Base-by-base conservation (phyloP, 2,888 invertebrate species). In the Diarsia dahlii region DNA sequence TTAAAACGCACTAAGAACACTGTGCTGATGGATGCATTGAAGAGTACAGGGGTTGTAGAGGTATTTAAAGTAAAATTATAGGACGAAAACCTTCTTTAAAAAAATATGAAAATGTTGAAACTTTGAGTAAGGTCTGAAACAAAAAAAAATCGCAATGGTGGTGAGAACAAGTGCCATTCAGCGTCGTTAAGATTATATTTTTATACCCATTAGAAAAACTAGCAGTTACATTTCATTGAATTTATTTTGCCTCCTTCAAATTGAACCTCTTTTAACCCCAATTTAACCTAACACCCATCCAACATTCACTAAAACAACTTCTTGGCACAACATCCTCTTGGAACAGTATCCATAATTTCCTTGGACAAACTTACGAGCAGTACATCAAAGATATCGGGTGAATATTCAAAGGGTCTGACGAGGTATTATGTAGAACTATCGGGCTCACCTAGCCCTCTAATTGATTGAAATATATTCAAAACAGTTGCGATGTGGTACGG, bases 401-500 rank as follows among this genome's bases (percentile, higher is more conserved):
- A 95, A 94, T 95, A 95, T 95, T 95, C 95, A 95, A 90, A 92
- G 90, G 93, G 92, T 89, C 90, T 91, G 92, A 92, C 91, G 91
- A 89, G 87, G 91, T 90, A 91, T 93, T 92, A 93, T 91, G 91
- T 90, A 89, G 87, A 93, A 93, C 94, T 91, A 92, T 89, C 89
- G 90, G 88, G 88, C 85, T 88, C 90, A 91, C 91, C 93, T 92
- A 90, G 89, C 89, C 89, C 91, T 84, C 86, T 95, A 95, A 95
- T 95, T 95, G 94, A 95, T 95, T 95, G 94, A 95, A 95, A 95
- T 94, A 92, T 94, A 95, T 95, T 94, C 95, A 94, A 89, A 93
- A 92, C 92, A 90, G 92, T 88, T 89, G 89, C 89, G 80, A 86
- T 88, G 90, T 89, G 87, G 87, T 84, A 85, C 84, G 84, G 87